Percentiles rank a stretch among this genome's conserved stretches.
These are phyloP conservation scores for Pelusios castaneus DNA, from an alignment of 2,113 vertebrate species.

Conservation along the genomic window DNA sequence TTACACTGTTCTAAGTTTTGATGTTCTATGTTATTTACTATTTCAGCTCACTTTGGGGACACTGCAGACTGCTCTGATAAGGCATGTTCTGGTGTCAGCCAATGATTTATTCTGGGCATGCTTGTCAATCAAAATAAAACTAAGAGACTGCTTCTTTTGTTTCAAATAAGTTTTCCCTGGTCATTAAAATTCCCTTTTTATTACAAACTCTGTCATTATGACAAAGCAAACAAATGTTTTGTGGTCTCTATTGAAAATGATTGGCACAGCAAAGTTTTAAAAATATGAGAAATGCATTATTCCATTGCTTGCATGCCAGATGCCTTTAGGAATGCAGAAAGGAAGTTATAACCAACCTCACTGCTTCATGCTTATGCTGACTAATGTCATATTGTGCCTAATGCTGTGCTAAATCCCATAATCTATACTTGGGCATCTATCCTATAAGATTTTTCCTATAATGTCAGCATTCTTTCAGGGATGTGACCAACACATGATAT, in stretches of 20 bases:
- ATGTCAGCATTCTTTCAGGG: not conserved
- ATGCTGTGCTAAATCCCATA: not conserved
- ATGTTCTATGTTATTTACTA: conserved; percentile 57
- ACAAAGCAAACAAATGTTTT: conserved; percentile 36
- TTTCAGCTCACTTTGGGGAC: conserved; percentile 56
- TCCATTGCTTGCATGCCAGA: not conserved
- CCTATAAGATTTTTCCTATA: not conserved
- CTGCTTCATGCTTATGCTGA: not conserved
- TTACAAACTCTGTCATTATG: conserved; percentile 36
- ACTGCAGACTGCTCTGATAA: conserved; percentile 55
- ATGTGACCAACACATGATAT: not conserved
- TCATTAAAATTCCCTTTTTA: conserved; percentile 61
- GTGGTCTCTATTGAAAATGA: not conserved
- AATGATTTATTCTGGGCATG: conserved; percentile 48
- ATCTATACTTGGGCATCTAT: not conserved
- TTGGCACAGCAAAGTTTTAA: not conserved
- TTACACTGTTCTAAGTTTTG: conserved; percentile 62
- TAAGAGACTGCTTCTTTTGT: conserved; percentile 58
- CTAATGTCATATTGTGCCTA: not conserved
- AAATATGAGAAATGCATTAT: not conserved
- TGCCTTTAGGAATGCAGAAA: not conserved
- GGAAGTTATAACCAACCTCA: not conserved
- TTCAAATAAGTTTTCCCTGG: conserved; percentile 52
- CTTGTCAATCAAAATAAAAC: conserved; percentile 70
- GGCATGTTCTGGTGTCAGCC: conserved; percentile 60